Conservation (phyloP, 2,113 vertebrate genomes). For the Martes martes region DNA sequence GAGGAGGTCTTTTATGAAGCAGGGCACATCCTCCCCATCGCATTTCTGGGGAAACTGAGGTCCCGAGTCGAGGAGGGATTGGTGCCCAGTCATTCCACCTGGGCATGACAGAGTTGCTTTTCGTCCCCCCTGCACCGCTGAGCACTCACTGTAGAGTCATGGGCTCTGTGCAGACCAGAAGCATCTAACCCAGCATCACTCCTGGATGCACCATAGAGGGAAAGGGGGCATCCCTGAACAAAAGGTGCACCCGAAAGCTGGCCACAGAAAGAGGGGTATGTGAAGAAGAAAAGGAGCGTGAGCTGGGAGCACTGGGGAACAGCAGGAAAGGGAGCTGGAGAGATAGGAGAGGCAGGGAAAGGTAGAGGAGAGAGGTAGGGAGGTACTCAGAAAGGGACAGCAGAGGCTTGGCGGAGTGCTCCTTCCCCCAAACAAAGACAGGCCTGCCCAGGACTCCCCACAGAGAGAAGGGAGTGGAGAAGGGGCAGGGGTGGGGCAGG, state of each 20-base stretch:
- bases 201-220: background rate
- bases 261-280: background rate
- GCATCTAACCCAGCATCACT: background rate
- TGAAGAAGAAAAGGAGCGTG: background rate
- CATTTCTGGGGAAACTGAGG: constrained; percentile 30
- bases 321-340: background rate
- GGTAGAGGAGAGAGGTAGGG: background rate
- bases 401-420: background rate
- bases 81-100: background rate
- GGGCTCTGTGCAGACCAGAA: background rate
- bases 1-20: background rate
- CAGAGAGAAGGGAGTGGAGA: background rate
- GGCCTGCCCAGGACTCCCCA: background rate
- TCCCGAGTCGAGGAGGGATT: background rate
- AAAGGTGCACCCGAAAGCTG: background rate
- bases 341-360: background rate
- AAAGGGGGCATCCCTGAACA: background rate
- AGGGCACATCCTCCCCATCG: background rate
- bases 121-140: background rate
- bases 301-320: background rate
- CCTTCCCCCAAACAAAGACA: background rate
- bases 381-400: background rate
- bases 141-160: fast-evolving
- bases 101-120: background rate
- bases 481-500: background rate